Evolutionary conservation across 2,113 vertebrate species (phyloP), one percentile per base, ranked within the genome.

Genomic region (Crotophaga sulcirostris): DNA sequence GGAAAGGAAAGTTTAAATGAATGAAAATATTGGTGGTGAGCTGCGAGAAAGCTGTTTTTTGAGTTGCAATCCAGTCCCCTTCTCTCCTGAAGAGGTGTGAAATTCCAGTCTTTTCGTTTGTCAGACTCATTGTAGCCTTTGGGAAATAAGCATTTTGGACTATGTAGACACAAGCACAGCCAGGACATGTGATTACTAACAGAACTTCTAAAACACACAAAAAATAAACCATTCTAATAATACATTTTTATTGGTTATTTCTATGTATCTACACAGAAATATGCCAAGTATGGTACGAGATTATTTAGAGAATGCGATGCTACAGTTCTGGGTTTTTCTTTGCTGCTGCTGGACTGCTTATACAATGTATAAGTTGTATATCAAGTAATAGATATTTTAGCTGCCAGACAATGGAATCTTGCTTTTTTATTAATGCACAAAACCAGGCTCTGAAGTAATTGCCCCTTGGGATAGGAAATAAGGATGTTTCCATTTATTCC

Each of bases 401-500:
- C 88, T 90, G 18, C 66, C 82, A 75, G 89, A 94, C 84, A 91
- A 67, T 93, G 51, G 54, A 83, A 89, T 88, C 92, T 93, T 94
- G 78, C 56, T 86, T 90, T n/a, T 90, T 94, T 86, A 82, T 84
- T 93, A 75, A 93, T 89, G 73, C 59, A 88, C 52, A 52, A 40
- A 94, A 45, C 86, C 88, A 95, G 72, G 73, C 28, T 62, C 77
- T 84, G 84, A 86, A 93, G 86, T 91, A 95, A 97, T 95, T 93
- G 89, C 90, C 91, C 92, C 95, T 90, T 97, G 96, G 95, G 93
- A 94, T 88, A 84, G 95, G 90, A 95, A 90, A 90, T 90, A 89
- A 77, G 84, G 90, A 91, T 64, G 67, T 91, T 96, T 96, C 87
- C 78, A 95, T 90, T 96, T 94, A 89, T 60, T 85, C 72, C 74